Evolutionary conservation across 92 coral and sea anemone species (phyloP), one percentile per base, ranked within the genome.

Genomic region (Muricea muricata): DNA sequence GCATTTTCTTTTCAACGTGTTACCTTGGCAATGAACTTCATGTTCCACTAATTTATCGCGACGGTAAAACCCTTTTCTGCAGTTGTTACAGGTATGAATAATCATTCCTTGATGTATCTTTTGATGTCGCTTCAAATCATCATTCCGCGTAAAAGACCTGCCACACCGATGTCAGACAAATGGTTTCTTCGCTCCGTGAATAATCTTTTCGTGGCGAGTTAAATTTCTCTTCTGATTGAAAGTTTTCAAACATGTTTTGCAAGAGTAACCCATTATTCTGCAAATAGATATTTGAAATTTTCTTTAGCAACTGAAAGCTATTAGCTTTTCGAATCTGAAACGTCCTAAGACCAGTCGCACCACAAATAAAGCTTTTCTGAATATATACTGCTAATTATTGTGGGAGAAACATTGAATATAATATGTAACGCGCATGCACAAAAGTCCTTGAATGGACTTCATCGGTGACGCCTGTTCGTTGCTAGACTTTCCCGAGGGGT

Each of bases 21-120:
- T 58, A 2, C 67, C 67, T 0, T 58, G 10, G 14, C 25, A 58
- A 9, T 4, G 1, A 8, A 58, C 18, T 58, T 17, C 8, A 28
- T 85, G 84, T 13, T 77, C 76, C n/a, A 13, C 50, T 41, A 61
- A 78, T 20, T 75, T 78, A 21, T 76, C 75, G 42, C 54, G 80
- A 17, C 84, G 55, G 37, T 75, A 56, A 46, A 84, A 84, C 75
- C 39, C 61, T n/a, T 67, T 34, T 14, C 11, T 41, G 28, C 88
- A 85, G 65, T 60, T 52, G 0, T 41, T 31, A 46, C 89, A 85
- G 18, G 37, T 42, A 34, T 76, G 76, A 15, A 18, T 35, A 9
- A 58, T 29, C 4, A 42, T 7, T 47, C 25, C 0, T 12, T 37
- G 21, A 52, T 84, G 88, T 10, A 3, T 23, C 25, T 73, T 34